Evolutionary conservation across 2,113 vertebrate species (phyloP).

Genomic region (Pangasianodon hypophthalmus): DNA sequence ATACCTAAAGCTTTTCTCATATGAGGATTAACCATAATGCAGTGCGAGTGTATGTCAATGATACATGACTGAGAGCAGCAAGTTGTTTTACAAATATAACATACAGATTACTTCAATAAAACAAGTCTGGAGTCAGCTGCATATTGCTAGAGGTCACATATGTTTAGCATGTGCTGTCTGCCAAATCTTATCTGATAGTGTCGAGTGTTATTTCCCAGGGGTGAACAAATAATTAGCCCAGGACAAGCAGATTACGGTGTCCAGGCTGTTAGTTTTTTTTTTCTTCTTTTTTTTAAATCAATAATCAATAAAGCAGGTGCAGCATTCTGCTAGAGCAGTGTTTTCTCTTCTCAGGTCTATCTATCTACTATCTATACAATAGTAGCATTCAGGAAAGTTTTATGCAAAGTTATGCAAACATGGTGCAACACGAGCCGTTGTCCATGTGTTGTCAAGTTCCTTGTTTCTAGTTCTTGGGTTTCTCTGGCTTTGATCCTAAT

Average conservation of each 20-base stretch:
- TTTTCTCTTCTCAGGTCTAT: not conserved
- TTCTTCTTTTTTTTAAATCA: no score
- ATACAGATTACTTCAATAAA: not conserved
- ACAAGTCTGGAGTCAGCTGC: not conserved
- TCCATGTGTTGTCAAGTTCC: not conserved
- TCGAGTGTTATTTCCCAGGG: conserved; percentile 7
- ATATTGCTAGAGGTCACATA: not conserved
- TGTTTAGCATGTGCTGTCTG: conserved; percentile 5
- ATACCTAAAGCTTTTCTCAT: not conserved
- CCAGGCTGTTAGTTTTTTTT: not conserved
- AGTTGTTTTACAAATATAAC: not conserved
- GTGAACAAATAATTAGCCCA: conserved; percentile 6
- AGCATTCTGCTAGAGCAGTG: not conserved
- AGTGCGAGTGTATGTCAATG: not conserved
- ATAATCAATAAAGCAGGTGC: conserved; percentile 6
- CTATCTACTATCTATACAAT: not conserved
- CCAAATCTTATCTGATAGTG: not conserved
- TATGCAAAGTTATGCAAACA: not conserved
- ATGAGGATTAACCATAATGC: not conserved
- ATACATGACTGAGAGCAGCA: not conserved
- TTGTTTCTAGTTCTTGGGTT: not conserved
- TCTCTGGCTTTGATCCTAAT: not conserved
- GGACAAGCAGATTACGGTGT: not conserved
- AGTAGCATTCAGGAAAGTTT: not conserved
- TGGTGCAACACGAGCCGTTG: not conserved